Percentiles rank a stretch among this genome's conserved stretches.
Conservation (phyloP, 1,140 invertebrate genomes). For the Trichomalopsis sarcophagae region DNA sequence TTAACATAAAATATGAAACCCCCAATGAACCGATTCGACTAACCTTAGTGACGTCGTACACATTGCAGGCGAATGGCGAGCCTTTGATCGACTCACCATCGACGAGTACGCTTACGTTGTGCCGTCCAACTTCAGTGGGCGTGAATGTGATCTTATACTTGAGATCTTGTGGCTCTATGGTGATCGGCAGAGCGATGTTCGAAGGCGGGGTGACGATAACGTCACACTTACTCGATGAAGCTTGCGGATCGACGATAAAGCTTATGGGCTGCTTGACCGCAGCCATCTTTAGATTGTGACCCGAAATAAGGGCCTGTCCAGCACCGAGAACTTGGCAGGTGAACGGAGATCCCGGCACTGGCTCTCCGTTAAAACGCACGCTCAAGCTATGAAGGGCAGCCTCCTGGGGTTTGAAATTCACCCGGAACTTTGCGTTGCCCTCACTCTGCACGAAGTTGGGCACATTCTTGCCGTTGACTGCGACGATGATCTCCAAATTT, state of each 20-base stretch:
- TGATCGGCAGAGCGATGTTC: constrained; percentile 83
- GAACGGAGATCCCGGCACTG: constrained; percentile 94
- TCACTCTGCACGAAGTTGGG: constrained; percentile 99
- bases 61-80: constrained; percentile 94
- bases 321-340: constrained; percentile 84
- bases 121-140: constrained; percentile 90
- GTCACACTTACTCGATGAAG: constrained; percentile 73
- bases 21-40: not conserved
- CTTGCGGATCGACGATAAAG: constrained; percentile 79
- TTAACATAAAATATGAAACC: not conserved
- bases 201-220: constrained; percentile 87
- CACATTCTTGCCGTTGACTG: constrained; percentile 97
- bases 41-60: constrained; percentile 92
- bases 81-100: constrained; percentile 90
- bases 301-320: constrained; percentile 78
- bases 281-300: constrained; percentile 79
- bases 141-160: constrained; percentile 85
- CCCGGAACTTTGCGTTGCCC: constrained; percentile 95
- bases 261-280: constrained; percentile 77
- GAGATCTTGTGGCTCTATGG: constrained; percentile 79
- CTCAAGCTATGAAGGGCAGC: constrained; percentile 90
- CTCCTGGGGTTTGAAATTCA: constrained; percentile 97
- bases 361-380: constrained; percentile 96
- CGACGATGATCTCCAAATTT: constrained; percentile 98
- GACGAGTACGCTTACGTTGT: constrained; percentile 87